phyloP scores from a whole-genome alignment of 2,113 vertebrate species.

The Daubentonia madagascariensis region DNA sequence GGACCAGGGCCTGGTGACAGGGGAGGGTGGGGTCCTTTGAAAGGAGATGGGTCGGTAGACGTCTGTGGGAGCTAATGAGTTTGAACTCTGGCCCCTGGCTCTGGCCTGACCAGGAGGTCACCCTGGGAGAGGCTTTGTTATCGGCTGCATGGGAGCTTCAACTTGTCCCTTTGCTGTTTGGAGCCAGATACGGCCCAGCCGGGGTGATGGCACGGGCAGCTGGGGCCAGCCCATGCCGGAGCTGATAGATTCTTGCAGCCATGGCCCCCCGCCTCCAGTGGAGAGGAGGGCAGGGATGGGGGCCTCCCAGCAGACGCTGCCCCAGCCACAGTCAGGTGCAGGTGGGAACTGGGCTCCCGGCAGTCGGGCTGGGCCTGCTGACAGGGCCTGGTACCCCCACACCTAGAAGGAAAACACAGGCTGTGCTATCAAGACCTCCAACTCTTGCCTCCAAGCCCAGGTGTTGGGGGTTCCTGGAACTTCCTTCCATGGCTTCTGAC shows the following conservation, averaged over 20 bases:
- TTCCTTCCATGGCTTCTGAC: not conserved
- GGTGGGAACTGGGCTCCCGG: fast-evolving
- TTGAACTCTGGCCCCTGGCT: not conserved
- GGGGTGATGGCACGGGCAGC: not conserved
- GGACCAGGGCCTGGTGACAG: not conserved
- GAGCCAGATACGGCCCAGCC: not conserved
- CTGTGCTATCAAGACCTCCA: not conserved
- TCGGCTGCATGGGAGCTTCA: fast-evolving
- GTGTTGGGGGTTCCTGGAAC: not conserved
- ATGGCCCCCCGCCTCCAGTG: no score
- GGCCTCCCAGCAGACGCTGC: not conserved
- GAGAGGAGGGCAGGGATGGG: not conserved
- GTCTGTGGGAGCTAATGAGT: not conserved
- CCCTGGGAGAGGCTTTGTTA: not conserved
- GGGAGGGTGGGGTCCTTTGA: no score
- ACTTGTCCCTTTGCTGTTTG: not conserved
- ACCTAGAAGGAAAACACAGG: not conserved
- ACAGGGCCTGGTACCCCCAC: not conserved
- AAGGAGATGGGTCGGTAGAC: not conserved
- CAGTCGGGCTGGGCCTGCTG: not conserved
- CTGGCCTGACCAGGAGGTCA: no score
- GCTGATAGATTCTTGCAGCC: not conserved
- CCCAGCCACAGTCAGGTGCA: not conserved
- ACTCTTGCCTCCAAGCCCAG: not conserved
- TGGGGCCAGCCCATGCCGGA: not conserved